Base-by-base conservation (phyloP, 2,888 invertebrate genomes). In the Drosophila ezoana region DNA sequence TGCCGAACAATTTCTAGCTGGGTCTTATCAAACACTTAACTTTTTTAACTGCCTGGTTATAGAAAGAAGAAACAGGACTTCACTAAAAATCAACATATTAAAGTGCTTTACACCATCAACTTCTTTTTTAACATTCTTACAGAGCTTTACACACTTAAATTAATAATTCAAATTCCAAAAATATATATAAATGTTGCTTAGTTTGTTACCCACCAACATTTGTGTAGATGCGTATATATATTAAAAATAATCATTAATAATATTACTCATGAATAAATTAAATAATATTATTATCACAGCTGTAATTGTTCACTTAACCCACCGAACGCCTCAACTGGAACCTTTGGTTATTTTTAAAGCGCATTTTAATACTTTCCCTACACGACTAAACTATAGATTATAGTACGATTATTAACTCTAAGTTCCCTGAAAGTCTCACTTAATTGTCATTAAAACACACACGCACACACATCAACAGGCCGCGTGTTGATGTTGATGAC, bases 401-500 rank as follows among this genome's bases (percentile, higher is more conserved):
- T 61, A 40, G 32, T 63, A 37, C 44, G 43, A 32, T 63, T 61
- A 62, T 62, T 62, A 41, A 14, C 38, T 14, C 33, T 14, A 33
- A n/a, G 10, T 28, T 43, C 48, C 14, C 33, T n/a, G 16, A 35
- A 48, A 62, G 51, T 33, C 48, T 57, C 53, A 44, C 52, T 70
- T 52, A 64, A 57, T 64, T 49, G 48, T 51, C 54, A 49, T 53
- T 49, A 53, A 18, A 48, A 38, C 35, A 28, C 14, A 62, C 43
- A 62, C 8, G 28, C 28, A 28, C 28, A 28, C 28, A 28, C 28
- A 28, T 49, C 10, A 32, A 14, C 41, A 37, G 38, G 23, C 41
- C 33, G 58, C 59, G 33, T 40, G 38, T 52, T 16, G 28, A 8
- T 16, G 43, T 33, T 53, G 70, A 48, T 70, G 68, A 70, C 62